Conservation (phyloP, 2,113 vertebrate species). For the Amphiprion percula region DNA sequence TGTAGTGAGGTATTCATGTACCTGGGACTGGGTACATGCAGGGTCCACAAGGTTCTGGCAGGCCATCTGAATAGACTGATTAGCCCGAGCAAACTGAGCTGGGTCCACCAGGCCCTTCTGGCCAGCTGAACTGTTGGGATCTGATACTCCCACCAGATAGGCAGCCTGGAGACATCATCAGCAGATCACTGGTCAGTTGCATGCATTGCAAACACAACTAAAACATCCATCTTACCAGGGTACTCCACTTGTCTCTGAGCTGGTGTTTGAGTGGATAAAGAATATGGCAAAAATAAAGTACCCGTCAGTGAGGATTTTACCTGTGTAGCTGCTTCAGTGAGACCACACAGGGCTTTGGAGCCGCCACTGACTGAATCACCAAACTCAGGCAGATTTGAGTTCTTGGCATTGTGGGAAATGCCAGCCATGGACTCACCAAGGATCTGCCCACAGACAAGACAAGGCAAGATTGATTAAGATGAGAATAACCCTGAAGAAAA, state of each 20-base stretch:
- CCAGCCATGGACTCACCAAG: slow-evolving; percentile 98
- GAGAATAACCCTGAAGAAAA: too few species aligned
- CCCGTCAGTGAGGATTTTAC: slow-evolving; percentile 70
- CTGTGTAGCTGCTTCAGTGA: slow-evolving; percentile 97
- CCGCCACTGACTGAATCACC: slow-evolving; percentile 92
- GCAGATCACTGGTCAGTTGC: background rate
- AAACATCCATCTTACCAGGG: background rate
- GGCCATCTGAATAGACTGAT: slow-evolving; percentile 98
- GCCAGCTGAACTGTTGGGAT: slow-evolving; percentile 94
- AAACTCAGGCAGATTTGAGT: slow-evolving; percentile 95
- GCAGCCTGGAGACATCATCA: slow-evolving; percentile 86
- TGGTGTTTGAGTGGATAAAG: background rate
- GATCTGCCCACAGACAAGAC: slow-evolving; percentile 81
- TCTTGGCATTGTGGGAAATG: slow-evolving; percentile 98
- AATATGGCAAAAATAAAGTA: background rate
- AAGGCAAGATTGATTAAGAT: background rate
- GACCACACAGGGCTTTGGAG: slow-evolving; percentile 96
- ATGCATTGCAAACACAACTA: background rate
- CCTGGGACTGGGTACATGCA: slow-evolving; percentile 97
- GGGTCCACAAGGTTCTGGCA: slow-evolving; percentile 97
- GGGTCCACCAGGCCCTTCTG: slow-evolving; percentile 97
- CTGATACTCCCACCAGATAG: slow-evolving; percentile 94
- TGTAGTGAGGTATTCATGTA: slow-evolving; percentile 54
- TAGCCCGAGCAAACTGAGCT: slow-evolving; percentile 95
- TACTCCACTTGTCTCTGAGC: background rate